phyloP scores from a whole-genome alignment of 2,113 vertebrate species.

The Phyllostomus hastatus region DNA sequence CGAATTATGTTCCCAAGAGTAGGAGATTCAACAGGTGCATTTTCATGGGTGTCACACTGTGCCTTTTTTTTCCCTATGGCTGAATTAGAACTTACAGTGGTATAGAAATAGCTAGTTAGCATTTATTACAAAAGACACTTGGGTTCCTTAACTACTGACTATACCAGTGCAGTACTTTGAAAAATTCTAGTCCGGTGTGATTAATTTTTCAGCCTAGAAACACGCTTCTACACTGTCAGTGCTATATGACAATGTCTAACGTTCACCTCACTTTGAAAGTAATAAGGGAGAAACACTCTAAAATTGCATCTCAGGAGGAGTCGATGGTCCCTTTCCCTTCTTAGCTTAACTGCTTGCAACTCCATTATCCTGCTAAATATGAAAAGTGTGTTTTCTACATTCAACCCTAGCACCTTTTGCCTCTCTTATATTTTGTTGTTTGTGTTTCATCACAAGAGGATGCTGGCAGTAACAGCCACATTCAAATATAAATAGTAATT shows the following conservation, averaged over 20 bases:
- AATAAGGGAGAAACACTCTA: not conserved
- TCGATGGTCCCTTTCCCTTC: not conserved
- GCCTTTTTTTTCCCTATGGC: not conserved
- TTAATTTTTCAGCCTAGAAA: not conserved
- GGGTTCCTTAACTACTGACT: not conserved
- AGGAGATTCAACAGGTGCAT: not conserved
- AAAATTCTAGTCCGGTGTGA: not conserved
- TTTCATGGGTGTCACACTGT: not conserved
- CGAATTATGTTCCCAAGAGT: not conserved
- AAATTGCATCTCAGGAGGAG: not conserved
- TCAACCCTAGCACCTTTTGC: not conserved
- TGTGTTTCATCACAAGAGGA: not conserved
- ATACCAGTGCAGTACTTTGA: not conserved
- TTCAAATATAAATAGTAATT: not conserved
- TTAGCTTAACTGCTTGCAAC: not conserved
- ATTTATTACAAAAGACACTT: not conserved
- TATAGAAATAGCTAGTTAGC: not conserved
- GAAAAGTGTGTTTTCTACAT: not conserved
- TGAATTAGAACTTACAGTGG: not conserved
- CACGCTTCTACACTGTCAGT: not conserved
- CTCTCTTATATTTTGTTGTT: not conserved
- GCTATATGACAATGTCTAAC: not conserved
- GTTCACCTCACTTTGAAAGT: not conserved
- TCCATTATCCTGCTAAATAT: not conserved
- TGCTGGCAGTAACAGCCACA: not conserved